Conservation (phyloP, 2,113 vertebrate species). For the Datnioides undecimradiatus region DNA sequence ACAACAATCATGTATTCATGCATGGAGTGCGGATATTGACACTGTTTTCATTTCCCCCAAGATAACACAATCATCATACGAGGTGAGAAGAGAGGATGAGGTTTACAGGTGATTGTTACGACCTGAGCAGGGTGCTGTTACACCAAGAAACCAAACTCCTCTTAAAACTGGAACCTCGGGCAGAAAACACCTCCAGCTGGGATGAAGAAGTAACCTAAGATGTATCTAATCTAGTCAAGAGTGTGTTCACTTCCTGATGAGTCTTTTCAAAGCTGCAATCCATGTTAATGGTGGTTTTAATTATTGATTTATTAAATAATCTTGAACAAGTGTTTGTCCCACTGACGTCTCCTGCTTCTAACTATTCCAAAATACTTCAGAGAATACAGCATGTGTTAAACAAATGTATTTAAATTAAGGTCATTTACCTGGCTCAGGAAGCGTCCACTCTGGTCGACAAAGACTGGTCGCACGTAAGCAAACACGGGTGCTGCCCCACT, state of each 20-base stretch:
- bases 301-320: not conserved
- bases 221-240: constrained; percentile 55
- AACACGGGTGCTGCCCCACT: constrained; percentile 82
- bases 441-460: constrained; percentile 76
- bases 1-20: not conserved
- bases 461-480: constrained; percentile 85
- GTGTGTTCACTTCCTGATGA: constrained; percentile 26
- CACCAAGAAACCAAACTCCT: constrained; percentile 75
- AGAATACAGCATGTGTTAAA: not conserved
- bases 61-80: not conserved
- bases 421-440: constrained; percentile 72
- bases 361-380: not conserved
- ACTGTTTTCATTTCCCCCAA: not conserved
- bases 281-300: constrained; percentile 4
- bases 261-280: constrained; percentile 5
- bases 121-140: constrained; percentile 64
- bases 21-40: not conserved
- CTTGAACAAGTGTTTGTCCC: not conserved
- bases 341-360: not conserved
- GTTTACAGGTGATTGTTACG: constrained; percentile 45
- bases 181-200: constrained; percentile 32
- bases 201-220: constrained; percentile 62
- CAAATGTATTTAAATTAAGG: constrained; percentile 26
- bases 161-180: constrained; percentile 48
- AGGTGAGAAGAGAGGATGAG: constrained; percentile 44